Base-by-base conservation (phyloP, 2,888 invertebrate species). In the Drosophila subsilvestris region DNA sequence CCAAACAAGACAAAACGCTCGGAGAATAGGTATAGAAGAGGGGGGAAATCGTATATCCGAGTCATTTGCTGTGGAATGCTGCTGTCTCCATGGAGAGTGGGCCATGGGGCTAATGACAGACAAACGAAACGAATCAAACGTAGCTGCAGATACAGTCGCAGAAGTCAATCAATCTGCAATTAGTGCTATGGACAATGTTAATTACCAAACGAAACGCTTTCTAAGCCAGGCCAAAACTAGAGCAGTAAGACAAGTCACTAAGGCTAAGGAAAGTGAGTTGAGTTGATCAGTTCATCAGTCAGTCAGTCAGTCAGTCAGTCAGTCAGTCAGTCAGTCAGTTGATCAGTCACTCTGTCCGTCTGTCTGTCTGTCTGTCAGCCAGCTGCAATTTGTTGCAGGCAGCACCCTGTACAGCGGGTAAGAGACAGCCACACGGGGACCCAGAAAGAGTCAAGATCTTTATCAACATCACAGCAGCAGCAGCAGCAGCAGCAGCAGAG, bases 81-180 rank as follows among this genome's bases (percentile, higher is more conserved):
- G 60, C 8, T 60, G 51, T 12, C 22, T 17, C 44, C n/a, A 12
- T 17, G 18, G 37, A 18, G 20, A 43, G 37, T 44, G 4, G 17
- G 54, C 49, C 65, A 63, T 68, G 62, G 74, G 76, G 79, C 81
- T 85, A 82, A 82, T 87, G 87, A 79, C 85, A 66, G 51, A 48
- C 18, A 29, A 60, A 48, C 27, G n/a, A 42, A 57, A 42, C 20
- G 57, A 59, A 62, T 57, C 50, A 66, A 56, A 56, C 54, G 59
- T 45, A 56, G 66, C 60, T 47, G 45, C 60, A 67, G 57, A 67
- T 65, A 37, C n/a, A 29, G 18, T 72, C 77, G 68, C 72, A 75
- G 79, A 86, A 73, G 59, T 87, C 88, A 82, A 83, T 88, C 83
- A 86, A 86, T 76, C 74, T 74, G 88, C 83, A 88, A 84, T 84